phyloP scores from a whole-genome alignment of 2,797 vertebrate genomes.

The Lemur catta region DNA sequence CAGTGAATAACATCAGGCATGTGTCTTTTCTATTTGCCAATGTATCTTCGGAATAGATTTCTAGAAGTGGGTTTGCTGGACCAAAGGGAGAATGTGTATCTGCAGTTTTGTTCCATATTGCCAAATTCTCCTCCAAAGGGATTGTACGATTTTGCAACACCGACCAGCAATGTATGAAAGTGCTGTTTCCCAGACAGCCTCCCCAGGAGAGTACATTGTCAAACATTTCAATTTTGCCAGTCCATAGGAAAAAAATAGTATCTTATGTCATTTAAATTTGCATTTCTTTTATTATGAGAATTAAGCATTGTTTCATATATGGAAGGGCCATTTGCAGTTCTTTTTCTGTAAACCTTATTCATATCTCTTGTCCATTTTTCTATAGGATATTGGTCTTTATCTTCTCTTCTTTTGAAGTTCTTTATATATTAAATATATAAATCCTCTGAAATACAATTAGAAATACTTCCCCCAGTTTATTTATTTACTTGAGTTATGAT shows the following conservation, averaged over 20 bases:
- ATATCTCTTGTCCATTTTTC: neutral
- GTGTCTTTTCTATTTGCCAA: constrained; percentile 26
- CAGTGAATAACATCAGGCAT: neutral
- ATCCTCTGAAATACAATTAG: neutral
- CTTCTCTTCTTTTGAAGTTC: neutral
- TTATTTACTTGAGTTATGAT: neutral
- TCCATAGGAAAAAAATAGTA: neutral
- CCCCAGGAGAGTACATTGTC: neutral
- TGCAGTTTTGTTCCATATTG: neutral
- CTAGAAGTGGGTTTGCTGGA: neutral
- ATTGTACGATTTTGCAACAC: neutral
- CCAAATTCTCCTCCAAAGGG: neutral
- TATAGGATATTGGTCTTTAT: neutral
- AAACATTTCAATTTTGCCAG: neutral
- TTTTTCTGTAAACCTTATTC: neutral
- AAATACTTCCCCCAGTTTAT: neutral
- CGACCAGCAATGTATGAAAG: neutral
- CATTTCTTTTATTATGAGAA: neutral
- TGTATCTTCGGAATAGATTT: neutral
- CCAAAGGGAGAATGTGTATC: neutral
- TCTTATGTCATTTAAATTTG: neutral
- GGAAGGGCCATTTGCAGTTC: neutral
- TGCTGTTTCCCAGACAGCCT: neutral
- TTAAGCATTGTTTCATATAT: neutral
- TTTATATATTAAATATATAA: constrained; percentile 19